Conservation (phyloP, 2,113 vertebrate genomes). For the Prietella phreatophila region DNA sequence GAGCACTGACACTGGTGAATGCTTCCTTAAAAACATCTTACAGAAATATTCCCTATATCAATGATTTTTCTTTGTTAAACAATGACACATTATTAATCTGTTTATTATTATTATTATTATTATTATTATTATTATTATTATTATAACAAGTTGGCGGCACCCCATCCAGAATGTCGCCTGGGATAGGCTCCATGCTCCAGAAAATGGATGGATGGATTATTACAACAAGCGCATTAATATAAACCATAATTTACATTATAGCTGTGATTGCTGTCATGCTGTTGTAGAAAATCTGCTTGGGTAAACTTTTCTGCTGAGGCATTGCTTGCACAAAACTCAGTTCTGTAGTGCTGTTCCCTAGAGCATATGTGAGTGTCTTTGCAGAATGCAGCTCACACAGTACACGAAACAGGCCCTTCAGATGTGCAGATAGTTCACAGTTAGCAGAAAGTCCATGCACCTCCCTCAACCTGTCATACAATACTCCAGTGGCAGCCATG, state of each 20-base stretch:
- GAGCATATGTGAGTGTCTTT: background rate
- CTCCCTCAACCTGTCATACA: background rate
- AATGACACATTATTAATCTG: background rate
- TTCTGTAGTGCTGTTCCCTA: background rate
- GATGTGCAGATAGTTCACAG: background rate
- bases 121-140: no score
- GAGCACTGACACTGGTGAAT: background rate
- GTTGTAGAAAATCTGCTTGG: background rate
- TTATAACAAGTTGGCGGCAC: no score
- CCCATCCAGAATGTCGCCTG: no score
- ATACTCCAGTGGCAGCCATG: background rate
- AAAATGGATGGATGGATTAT: background rate
- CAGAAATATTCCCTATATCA: background rate
- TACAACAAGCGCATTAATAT: background rate
- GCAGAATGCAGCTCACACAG: background rate
- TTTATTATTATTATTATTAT: background rate
- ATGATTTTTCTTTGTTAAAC: background rate
- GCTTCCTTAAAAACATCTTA: background rate
- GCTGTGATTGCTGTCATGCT: no score
- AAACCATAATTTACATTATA: background rate
- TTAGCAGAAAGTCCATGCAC: background rate
- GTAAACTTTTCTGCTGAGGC: background rate
- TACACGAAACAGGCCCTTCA: background rate
- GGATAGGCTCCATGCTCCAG: no score
- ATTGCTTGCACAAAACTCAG: background rate